phyloP scores from a whole-genome alignment of 2,113 vertebrate species.

The Thryonomys swinderianus region DNA sequence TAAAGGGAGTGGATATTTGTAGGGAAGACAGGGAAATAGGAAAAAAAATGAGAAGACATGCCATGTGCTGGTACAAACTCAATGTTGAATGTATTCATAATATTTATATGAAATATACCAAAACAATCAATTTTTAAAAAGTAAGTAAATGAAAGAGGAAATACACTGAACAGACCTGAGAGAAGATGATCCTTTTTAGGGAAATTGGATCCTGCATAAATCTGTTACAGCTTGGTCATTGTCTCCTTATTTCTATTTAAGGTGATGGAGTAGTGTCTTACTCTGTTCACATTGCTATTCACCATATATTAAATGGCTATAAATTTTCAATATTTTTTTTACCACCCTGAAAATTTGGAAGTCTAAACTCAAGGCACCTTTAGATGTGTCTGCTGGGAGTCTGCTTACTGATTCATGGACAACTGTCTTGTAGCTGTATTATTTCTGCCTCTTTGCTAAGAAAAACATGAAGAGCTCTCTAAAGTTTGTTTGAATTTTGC shows the following conservation, averaged over 20 bases:
- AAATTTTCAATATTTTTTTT: background rate
- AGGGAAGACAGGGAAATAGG: too few relatives aligned
- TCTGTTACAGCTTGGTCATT: background rate
- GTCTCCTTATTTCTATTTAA: background rate
- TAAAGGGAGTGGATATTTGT: too few relatives aligned
- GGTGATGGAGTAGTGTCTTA: background rate
- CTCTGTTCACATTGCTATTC: background rate
- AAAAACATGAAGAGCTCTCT: accelerated
- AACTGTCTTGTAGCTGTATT: background rate
- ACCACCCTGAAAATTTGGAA: background rate
- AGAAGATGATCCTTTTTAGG: background rate
- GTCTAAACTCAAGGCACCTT: background rate
- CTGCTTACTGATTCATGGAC: background rate
- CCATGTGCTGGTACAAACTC: too few relatives aligned
- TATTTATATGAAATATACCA: too few relatives aligned
- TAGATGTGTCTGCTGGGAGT: background rate
- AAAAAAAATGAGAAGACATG: too few relatives aligned
- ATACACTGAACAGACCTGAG: background rate
- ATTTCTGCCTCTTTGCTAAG: background rate
- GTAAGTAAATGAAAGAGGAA: background rate
- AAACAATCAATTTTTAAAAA: too few relatives aligned
- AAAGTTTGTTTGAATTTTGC: background rate
- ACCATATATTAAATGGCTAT: background rate
- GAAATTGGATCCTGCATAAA: background rate
- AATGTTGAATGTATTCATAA: too few relatives aligned